Evolutionary conservation across 2,113 vertebrate genomes (phyloP).

Genomic region (Scophthalmus maximus): DNA sequence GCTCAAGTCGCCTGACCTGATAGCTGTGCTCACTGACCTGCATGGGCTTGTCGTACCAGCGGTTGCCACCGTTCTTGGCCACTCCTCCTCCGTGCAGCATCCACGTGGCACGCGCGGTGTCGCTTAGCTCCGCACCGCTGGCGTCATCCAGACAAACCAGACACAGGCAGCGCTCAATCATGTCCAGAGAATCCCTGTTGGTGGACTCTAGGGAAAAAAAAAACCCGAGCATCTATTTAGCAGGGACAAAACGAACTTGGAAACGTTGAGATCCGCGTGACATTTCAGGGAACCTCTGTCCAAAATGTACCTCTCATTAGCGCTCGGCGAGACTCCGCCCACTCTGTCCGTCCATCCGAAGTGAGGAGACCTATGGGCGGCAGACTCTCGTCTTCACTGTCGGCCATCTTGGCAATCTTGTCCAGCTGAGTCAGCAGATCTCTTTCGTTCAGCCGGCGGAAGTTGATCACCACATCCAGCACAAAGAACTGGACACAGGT

Average conservation of each 20-base stretch:
- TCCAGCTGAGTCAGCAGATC: slow-evolving; percentile 94
- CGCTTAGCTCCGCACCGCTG: slow-evolving; percentile 79
- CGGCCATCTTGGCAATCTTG: slow-evolving; percentile 94
- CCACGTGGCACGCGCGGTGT: slow-evolving; percentile 85
- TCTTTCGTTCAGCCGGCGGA: slow-evolving; percentile 92
- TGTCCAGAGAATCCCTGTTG: slow-evolving; percentile 95
- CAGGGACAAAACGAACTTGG: background rate
- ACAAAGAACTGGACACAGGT: slow-evolving; percentile 90
- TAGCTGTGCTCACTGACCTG: slow-evolving; percentile 84
- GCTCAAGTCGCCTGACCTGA: background rate
- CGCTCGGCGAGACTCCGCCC: slow-evolving; percentile 89
- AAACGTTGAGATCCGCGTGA: background rate
- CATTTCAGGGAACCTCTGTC: background rate
- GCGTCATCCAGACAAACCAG: slow-evolving; percentile 91
- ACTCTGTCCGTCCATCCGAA: slow-evolving; percentile 91
- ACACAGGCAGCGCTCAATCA: slow-evolving; percentile 95
- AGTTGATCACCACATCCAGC: slow-evolving; percentile 97
- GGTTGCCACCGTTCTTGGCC: slow-evolving; percentile 89
- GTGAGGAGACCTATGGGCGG: slow-evolving; percentile 94
- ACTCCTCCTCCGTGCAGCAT: slow-evolving; percentile 93
- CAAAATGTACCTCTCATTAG: slow-evolving; percentile 89
- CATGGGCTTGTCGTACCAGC: slow-evolving; percentile 98
- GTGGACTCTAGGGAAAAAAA: slow-evolving; percentile 87
- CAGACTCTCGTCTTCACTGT: slow-evolving; percentile 87
- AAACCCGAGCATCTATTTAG: background rate